phyloP scores from a whole-genome alignment of 2,113 vertebrate genomes.

The Astatotilapia flaviijosephi region DNA sequence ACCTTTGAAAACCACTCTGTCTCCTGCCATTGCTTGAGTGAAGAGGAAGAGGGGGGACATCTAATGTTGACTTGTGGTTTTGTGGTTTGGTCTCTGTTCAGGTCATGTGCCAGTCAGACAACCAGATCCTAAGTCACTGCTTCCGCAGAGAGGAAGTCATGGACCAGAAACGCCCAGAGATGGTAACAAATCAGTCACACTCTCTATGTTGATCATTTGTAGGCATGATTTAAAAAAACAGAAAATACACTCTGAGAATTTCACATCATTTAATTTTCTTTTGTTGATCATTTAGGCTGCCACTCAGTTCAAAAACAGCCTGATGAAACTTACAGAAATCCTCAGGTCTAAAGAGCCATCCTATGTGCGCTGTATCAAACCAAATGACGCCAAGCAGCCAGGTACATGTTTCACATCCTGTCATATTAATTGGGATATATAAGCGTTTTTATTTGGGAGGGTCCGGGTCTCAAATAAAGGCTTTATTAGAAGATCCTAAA shows the following conservation, averaged over 20 bases:
- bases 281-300: slow-evolving; percentile 74
- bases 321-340: slow-evolving; percentile 92
- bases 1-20: neutral
- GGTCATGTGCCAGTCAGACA: slow-evolving; percentile 91
- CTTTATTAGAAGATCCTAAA: neutral
- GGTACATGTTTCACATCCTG: slow-evolving; percentile 60
- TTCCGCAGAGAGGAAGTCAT: slow-evolving; percentile 86
- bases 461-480: neutral
- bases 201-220: neutral
- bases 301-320: slow-evolving; percentile 93
- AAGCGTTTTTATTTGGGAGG: neutral
- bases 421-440: neutral
- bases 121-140: slow-evolving; percentile 85
- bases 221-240: neutral
- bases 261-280: neutral
- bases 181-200: slow-evolving; percentile 65
- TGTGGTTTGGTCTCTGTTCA: slow-evolving; percentile 47
- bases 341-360: slow-evolving; percentile 96
- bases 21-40: neutral
- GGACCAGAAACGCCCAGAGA: slow-evolving; percentile 92
- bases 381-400: slow-evolving; percentile 91
- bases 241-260: neutral
- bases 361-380: slow-evolving; percentile 95
- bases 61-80: slow-evolving; percentile 20
- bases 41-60: neutral